phyloP scores from a whole-genome alignment of 2,797 vertebrate genomes.

The Anas georgica region DNA sequence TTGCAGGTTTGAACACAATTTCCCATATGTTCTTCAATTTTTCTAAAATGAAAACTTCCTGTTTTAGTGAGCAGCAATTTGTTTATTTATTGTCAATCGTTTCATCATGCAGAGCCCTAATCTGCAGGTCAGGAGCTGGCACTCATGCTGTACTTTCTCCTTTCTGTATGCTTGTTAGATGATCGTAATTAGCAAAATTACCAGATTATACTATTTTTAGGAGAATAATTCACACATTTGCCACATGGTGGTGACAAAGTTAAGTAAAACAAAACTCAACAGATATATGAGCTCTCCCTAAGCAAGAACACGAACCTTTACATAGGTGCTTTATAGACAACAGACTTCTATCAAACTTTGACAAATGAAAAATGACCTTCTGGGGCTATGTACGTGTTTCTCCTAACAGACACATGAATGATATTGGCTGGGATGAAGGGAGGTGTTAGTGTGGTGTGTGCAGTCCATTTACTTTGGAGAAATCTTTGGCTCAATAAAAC shows the following conservation, averaged over 20 bases:
- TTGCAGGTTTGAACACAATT: neutral
- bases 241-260: conserved; percentile 24
- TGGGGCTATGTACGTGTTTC: too few species aligned
- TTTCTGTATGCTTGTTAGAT: neutral
- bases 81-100: neutral
- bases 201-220: neutral
- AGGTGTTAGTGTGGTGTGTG: fast-evolving
- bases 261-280: neutral
- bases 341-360: fast-evolving
- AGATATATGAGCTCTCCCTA: neutral
- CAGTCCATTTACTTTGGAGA: neutral
- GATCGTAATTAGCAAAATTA: neutral
- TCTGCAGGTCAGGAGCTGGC: neutral
- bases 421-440: neutral
- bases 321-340: too few species aligned
- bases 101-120: neutral
- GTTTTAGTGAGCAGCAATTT: neutral
- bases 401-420: neutral
- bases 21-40: fast-evolving
- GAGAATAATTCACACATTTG: neutral
- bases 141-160: neutral
- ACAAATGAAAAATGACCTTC: neutral
- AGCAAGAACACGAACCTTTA: fast-evolving
- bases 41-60: neutral
- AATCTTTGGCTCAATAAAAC: neutral